phyloP scores from a whole-genome alignment of 1,140 invertebrate genomes.

The Gonatopus flavifemur region DNA sequence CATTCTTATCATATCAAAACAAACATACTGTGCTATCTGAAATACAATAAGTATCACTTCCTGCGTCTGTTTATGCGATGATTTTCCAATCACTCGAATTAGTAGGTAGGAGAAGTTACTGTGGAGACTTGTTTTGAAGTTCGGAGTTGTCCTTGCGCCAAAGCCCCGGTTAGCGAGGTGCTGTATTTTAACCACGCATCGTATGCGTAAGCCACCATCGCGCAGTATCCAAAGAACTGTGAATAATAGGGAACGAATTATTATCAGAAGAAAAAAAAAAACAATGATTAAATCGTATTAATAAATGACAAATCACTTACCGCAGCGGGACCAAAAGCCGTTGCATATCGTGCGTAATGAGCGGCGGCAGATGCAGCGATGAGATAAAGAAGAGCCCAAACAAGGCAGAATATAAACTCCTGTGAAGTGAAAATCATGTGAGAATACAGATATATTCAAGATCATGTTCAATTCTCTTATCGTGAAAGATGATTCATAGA shows the following conservation, averaged over 20 bases:
- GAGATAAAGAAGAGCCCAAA: conserved; percentile 74
- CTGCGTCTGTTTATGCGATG: too few relatives aligned
- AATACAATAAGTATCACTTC: too few relatives aligned
- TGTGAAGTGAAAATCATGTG: too few relatives aligned
- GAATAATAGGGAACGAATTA: conserved; percentile 43
- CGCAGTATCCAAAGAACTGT: conserved; percentile 80
- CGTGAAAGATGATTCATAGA: too few relatives aligned
- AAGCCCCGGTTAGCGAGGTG: conserved; percentile 63
- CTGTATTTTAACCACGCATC: conserved; percentile 78
- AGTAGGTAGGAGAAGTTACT: conserved; percentile 57
- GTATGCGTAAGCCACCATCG: conserved; percentile 74
- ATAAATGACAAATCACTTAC: conserved; percentile 58
- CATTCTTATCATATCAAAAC: too few relatives aligned
- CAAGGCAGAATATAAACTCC: conserved; percentile 73
- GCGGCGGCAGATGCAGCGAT: conserved; percentile 69
- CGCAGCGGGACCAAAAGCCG: conserved; percentile 64
- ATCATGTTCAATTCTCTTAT: neutral
- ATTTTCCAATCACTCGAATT: conserved; percentile 30
- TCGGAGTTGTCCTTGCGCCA: conserved; percentile 75
- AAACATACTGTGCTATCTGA: conserved; percentile 23
- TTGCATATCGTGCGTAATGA: conserved; percentile 46
- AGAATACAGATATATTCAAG: conserved; percentile 11
- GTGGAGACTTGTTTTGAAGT: conserved; percentile 67
- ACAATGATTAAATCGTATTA: conserved; percentile 4
- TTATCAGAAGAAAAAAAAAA: conserved; percentile 11